Conservation (phyloP, 2,797 vertebrate species). For the Sarcoramphus papa region DNA sequence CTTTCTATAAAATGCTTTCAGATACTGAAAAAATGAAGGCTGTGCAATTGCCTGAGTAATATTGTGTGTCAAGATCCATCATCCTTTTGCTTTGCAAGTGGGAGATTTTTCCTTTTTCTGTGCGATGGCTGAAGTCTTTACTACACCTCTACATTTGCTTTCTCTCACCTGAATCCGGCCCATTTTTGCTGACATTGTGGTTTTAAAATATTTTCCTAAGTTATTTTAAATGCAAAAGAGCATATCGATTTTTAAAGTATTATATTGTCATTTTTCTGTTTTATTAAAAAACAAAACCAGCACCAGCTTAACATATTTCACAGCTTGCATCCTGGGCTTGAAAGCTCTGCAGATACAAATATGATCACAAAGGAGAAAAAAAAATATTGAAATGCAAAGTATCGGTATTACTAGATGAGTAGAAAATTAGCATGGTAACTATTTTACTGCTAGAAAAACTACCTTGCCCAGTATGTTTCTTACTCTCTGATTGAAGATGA, state of each 20-base stretch:
- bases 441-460: constrained; percentile 12
- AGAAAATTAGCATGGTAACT: constrained; percentile 42
- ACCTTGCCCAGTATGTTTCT: background rate
- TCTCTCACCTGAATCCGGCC: background rate
- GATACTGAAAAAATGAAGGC: background rate
- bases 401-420: background rate
- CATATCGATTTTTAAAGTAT: constrained; percentile 56
- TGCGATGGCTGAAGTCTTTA: background rate
- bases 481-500: constrained; percentile 56
- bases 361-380: background rate
- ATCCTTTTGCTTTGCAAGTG: background rate
- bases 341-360: constrained; percentile 23
- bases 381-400: background rate
- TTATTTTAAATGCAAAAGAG: constrained; percentile 50
- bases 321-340: background rate
- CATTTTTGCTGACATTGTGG: background rate
- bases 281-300: constrained; percentile 31
- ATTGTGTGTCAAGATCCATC: background rate
- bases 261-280: constrained; percentile 41
- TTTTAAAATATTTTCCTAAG: background rate
- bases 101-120: background rate
- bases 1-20: background rate
- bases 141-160: background rate
- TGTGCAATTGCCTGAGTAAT: background rate
- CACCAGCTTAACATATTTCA: constrained; percentile 30